phyloP scores from a whole-genome alignment of 2,888 invertebrate genomes.

The Spilarctia lutea region DNA sequence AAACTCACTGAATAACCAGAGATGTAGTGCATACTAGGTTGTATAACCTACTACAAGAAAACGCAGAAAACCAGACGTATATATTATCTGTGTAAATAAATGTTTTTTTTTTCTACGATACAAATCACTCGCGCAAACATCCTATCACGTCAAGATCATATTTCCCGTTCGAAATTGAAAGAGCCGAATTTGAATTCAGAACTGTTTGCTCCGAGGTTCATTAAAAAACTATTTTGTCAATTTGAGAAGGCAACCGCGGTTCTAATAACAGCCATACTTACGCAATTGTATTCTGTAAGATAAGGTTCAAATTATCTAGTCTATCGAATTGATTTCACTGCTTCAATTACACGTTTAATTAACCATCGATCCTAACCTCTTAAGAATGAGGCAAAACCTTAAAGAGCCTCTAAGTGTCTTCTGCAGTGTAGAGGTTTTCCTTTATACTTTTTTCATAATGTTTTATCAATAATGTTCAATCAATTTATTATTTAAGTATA shows the following conservation, averaged over 20 bases:
- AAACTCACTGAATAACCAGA: conserved; percentile 48
- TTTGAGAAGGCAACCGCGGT: conserved; percentile 40
- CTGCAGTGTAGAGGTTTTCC: background rate
- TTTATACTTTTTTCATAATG: background rate
- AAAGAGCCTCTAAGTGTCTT: background rate
- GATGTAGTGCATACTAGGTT: conserved; percentile 45
- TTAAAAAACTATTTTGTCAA: conserved; percentile 56
- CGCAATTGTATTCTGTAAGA: conserved; percentile 56
- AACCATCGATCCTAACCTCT: conserved; percentile 6
- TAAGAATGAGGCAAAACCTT: background rate
- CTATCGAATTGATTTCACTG: conserved; percentile 63
- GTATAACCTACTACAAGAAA: conserved; percentile 46
- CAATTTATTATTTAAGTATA: background rate
- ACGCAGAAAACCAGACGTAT: conserved; percentile 45
- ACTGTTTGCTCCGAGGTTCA: conserved; percentile 47
- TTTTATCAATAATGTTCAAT: too few species aligned
- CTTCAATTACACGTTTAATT: conserved; percentile 9
- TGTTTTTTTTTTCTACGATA: conserved; percentile 31
- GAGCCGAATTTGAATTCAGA: background rate
- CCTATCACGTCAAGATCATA: conserved; percentile 5
- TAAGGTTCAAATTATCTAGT: conserved; percentile 55
- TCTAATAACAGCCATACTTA: conserved; percentile 56
- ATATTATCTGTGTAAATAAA: conserved; percentile 24
- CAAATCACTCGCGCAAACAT: conserved; percentile 23
- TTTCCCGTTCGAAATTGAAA: background rate